Conservation (phyloP, 2,797 vertebrate species). For the Psittacula echo region DNA sequence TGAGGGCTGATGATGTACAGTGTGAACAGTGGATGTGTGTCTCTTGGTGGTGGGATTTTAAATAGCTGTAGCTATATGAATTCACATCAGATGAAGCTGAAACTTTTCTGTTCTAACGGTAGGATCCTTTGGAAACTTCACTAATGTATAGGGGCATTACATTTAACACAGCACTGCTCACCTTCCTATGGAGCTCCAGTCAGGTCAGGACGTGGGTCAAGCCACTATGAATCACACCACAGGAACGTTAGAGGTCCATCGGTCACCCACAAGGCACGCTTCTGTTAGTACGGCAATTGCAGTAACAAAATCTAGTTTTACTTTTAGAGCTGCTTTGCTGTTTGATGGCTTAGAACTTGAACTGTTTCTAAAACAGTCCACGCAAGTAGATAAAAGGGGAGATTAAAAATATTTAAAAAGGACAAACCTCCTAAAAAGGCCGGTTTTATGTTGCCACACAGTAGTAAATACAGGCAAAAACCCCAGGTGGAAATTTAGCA, state of each 20-base stretch:
- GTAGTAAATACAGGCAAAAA: not conserved
- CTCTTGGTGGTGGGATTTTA: not conserved
- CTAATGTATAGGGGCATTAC: not conserved
- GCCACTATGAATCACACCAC: not conserved
- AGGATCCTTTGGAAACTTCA: not conserved
- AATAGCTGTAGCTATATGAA: not conserved
- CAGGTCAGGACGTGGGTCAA: not conserved
- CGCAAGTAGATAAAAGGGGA: not conserved
- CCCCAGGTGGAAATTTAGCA: not conserved
- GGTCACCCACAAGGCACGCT: not conserved
- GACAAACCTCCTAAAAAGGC: not conserved
- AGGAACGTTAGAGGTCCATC: fast-evolving
- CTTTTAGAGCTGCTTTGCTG: not conserved
- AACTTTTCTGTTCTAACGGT: not conserved
- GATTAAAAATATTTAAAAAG: not conserved
- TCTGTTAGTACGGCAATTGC: not conserved
- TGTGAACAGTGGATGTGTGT: not conserved
- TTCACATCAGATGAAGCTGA: not conserved
- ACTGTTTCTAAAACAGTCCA: not conserved
- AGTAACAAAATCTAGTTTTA: not conserved
- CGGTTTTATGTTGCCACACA: not conserved
- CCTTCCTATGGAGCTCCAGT: not conserved
- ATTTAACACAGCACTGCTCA: not conserved
- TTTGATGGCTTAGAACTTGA: not conserved
- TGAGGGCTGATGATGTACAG: fast-evolving